These are phyloP conservation scores for Galleria mellonella DNA, from an alignment of 1,140 invertebrate species.

Conservation along the genomic window DNA sequence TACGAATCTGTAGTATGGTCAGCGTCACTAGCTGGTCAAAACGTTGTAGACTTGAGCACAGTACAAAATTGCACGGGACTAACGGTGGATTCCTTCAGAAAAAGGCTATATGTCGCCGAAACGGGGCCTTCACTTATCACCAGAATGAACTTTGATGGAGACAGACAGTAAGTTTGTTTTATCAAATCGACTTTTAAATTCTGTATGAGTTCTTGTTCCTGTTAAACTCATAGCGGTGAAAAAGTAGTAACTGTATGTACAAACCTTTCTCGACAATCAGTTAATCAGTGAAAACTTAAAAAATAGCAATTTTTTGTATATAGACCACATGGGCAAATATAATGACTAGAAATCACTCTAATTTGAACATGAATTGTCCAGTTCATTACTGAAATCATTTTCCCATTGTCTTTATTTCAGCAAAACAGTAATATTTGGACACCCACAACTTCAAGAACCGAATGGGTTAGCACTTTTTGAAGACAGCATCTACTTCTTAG, in stretches of 20 bases:
- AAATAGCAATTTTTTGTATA: too few relatives aligned
- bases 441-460: constrained; percentile 59
- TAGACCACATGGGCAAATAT: too few relatives aligned
- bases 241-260: too few relatives aligned
- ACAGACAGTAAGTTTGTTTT: constrained; percentile 52
- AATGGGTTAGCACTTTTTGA: constrained; percentile 76
- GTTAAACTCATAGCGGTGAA: too few relatives aligned
- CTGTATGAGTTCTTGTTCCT: too few relatives aligned
- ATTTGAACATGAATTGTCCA: too few relatives aligned
- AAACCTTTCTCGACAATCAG: too few relatives aligned
- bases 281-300: too few relatives aligned
- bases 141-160: constrained; percentile 79
- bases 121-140: constrained; percentile 75
- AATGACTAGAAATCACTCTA: too few relatives aligned
- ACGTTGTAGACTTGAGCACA: constrained; percentile 15
- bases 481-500: constrained; percentile 76
- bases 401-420: too few relatives aligned
- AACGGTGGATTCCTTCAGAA: constrained; percentile 79
- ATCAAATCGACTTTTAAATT: too few relatives aligned
- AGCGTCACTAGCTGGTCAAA: constrained; percentile 21
- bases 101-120: constrained; percentile 82
- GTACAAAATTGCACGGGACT: constrained; percentile 76
- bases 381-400: too few relatives aligned
- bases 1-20: constrained; percentile 26
- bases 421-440: constrained; percentile 65